Percentiles rank a stretch among this genome's conserved stretches.
Conservation (phyloP, 37 sponge, comb jelly and placozoan species). For the Cliona cf. orientalis region DNA sequence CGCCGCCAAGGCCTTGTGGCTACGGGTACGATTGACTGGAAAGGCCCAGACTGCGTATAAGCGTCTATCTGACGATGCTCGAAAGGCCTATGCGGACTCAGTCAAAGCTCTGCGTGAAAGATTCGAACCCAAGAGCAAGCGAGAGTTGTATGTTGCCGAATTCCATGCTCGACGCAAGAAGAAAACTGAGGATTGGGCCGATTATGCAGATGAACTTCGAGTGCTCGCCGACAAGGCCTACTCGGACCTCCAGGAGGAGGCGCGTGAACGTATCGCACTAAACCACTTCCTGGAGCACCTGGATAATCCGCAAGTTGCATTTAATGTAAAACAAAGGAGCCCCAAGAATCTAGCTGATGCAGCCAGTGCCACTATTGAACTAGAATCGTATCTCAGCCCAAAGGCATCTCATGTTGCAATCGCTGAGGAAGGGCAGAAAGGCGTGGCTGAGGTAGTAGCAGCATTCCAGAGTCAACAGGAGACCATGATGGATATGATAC, state of each 20-base stretch:
- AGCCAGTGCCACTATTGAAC: conserved; percentile 44
- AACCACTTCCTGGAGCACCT: conserved; percentile 28
- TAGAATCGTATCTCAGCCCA: conserved; percentile 51
- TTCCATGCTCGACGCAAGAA: conserved; percentile 32
- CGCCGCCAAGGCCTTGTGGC: conserved; percentile 14
- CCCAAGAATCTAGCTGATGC: conserved; percentile 42
- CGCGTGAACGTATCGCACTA: conserved; percentile 28
- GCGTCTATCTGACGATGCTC: conserved; percentile 19
- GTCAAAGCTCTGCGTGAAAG: neutral
- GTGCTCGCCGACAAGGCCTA: conserved; percentile 38
- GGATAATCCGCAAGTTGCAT: conserved; percentile 36
- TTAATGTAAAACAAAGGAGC: conserved; percentile 41
- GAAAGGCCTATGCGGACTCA: neutral
- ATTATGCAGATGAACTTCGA: conserved; percentile 19
- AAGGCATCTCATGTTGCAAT: too few relatives aligned
- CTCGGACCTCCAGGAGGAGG: conserved; percentile 14
- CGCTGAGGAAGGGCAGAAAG: too few relatives aligned
- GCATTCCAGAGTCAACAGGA: too few relatives aligned
- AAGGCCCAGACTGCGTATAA: neutral
- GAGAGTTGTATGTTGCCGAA: conserved; percentile 33
- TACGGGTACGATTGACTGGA: conserved; percentile 35
- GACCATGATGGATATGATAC: too few relatives aligned
- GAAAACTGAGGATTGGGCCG: conserved; percentile 33
- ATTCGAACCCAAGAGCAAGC: conserved; percentile 30
- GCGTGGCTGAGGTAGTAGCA: neutral